These are phyloP conservation scores for Anthonomus grandis DNA, from an alignment of 1,140 invertebrate genomes.

Conservation along the genomic window DNA sequence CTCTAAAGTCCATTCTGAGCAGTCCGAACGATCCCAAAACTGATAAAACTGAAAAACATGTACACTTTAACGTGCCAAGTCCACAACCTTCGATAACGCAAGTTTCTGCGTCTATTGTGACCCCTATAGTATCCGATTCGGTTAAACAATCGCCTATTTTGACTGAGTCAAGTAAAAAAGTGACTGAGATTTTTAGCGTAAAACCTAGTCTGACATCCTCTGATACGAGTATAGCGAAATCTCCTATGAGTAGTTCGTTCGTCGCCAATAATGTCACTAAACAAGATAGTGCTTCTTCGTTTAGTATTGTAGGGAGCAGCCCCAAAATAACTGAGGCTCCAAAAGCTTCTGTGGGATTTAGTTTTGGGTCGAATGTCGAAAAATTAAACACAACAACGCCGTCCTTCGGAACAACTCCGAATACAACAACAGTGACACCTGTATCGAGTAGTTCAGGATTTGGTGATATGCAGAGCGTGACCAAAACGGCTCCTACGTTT, in stretches of 20 bases:
- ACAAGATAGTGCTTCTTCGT: no score
- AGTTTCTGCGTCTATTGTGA: conserved; percentile 4
- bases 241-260: no score
- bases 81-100: conserved; percentile 3
- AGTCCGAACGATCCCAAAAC: not conserved
- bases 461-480: not conserved
- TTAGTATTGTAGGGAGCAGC: no score
- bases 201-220: no score
- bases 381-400: not conserved
- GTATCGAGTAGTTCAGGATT: conserved; percentile 3
- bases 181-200: no score
- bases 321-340: not conserved
- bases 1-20: not conserved
- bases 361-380: not conserved
- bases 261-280: no score
- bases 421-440: not conserved
- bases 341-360: not conserved
- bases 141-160: not conserved
- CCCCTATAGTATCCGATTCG: conserved; percentile 8
- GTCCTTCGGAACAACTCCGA: not conserved
- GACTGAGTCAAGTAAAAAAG: not conserved
- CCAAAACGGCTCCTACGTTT: not conserved
- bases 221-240: no score
- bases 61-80: conserved; percentile 34
- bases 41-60: conserved; percentile 36